phyloP scores from a whole-genome alignment of 1,140 invertebrate species.

The Listronotus bonariensis region DNA sequence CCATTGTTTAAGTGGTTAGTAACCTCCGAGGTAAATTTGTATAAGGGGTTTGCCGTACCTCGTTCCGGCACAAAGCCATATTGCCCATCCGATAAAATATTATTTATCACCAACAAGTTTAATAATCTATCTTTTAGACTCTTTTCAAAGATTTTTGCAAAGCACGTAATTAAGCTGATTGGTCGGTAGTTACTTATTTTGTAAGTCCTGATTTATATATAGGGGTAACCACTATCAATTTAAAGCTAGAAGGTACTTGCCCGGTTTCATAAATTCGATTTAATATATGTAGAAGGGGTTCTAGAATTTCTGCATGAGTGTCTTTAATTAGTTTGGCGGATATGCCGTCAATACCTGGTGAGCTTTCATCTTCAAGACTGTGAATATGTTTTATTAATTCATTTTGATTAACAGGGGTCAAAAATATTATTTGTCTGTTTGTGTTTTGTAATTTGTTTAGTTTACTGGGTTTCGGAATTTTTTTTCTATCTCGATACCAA shows the following conservation, averaged over 20 bases:
- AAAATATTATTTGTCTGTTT: slow-evolving; percentile 1
- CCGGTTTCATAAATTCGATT: slow-evolving; percentile 8
- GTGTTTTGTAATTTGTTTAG: background rate
- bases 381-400: slow-evolving; percentile 19
- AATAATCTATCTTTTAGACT: slow-evolving; percentile 33
- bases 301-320: background rate
- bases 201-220: slow-evolving; percentile 19
- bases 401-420: slow-evolving; percentile 3
- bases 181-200: slow-evolving; percentile 39
- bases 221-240: slow-evolving; percentile 11
- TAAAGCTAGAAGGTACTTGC: slow-evolving; percentile 11
- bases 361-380: slow-evolving; percentile 9
- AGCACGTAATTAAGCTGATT: slow-evolving; percentile 34
- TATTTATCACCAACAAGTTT: slow-evolving; percentile 33
- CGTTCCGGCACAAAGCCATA: slow-evolving; percentile 33
- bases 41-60: slow-evolving; percentile 18
- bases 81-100: slow-evolving; percentile 7
- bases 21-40: slow-evolving; percentile 30
- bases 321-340: slow-evolving; percentile 7
- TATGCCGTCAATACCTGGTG: slow-evolving; percentile 13
- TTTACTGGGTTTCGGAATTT: background rate
- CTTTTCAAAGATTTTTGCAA: slow-evolving; percentile 44
- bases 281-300: slow-evolving; percentile 18
- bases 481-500: slow-evolving; percentile 1
- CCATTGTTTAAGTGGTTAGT: slow-evolving; percentile 13